phyloP scores from a whole-genome alignment of 2,113 vertebrate genomes.

The Setophaga coronata region DNA sequence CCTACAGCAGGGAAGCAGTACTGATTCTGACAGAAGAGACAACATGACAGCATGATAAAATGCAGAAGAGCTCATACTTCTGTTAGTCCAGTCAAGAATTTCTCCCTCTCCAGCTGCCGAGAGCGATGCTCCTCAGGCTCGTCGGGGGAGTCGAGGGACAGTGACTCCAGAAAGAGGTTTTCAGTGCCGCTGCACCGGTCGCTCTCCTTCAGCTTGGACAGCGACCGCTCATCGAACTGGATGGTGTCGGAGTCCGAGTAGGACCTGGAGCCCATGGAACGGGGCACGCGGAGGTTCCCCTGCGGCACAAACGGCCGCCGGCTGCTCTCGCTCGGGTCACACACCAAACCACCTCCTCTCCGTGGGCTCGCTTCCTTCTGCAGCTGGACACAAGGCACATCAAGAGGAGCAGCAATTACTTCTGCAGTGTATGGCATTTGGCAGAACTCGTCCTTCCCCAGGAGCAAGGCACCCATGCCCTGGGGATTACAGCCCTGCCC shows the following conservation, averaged over 20 bases:
- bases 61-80: constrained; percentile 73
- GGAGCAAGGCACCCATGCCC: not conserved
- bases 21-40: not conserved
- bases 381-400: constrained; percentile 70
- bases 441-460: not conserved
- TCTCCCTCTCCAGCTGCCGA: constrained; percentile 80
- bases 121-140: constrained; percentile 78
- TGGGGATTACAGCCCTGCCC: not conserved
- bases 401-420: not conserved
- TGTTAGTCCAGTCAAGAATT: constrained; percentile 78
- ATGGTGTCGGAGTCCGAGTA: constrained; percentile 82
- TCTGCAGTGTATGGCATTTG: not conserved
- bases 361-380: constrained; percentile 80
- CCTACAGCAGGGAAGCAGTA: not conserved
- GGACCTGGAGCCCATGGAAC: constrained; percentile 66
- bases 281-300: constrained; percentile 67
- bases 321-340: constrained; percentile 73
- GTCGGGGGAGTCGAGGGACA: constrained; percentile 83
- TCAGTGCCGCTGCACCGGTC: constrained; percentile 79
- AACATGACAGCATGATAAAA: not conserved
- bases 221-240: constrained; percentile 75
- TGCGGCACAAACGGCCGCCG: constrained; percentile 68
- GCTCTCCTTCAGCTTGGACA: constrained; percentile 78
- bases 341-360: constrained; percentile 66
- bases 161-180: constrained; percentile 88